A percentile compares a stretch with the other conserved stretches of the same genome.
Conservation (phyloP, 2,888 invertebrate genomes). For the Lamproptera curius region DNA sequence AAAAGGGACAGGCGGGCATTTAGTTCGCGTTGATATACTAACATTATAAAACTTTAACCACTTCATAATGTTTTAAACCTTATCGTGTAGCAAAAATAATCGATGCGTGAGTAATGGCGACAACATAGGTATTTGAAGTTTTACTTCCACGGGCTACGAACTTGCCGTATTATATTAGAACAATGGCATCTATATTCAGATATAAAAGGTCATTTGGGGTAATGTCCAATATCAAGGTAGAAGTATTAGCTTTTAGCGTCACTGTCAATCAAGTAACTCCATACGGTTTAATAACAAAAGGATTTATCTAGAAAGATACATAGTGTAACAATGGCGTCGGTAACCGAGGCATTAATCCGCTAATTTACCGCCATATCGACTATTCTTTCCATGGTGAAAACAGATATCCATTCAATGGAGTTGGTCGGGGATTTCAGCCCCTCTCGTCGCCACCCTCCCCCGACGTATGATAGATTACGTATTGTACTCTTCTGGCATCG, state of each 20-base stretch:
- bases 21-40: not conserved
- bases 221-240: not conserved
- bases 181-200: not conserved
- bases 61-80: not conserved
- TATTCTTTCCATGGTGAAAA: conserved; percentile 24
- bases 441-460: conserved; percentile 33
- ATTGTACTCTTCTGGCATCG: conserved; percentile 30
- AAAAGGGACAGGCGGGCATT: conserved; percentile 11
- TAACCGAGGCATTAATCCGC: conserved; percentile 13
- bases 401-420: conserved; percentile 27
- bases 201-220: not conserved
- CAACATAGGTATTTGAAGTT: not conserved
- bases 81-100: not conserved
- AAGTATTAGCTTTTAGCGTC: too few species aligned
- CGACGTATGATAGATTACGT: conserved; percentile 44
- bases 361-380: conserved; percentile 19
- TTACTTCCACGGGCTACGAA: too few species aligned
- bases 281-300: not conserved
- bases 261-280: conserved; percentile 6
- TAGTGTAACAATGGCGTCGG: not conserved
- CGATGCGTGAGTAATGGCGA: not conserved
- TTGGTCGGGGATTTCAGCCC: conserved; percentile 20
- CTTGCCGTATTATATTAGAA: too few species aligned
- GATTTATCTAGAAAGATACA: not conserved
- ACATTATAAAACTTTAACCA: not conserved